Base-by-base conservation (phyloP, 1,140 invertebrate genomes). In the Idris sp. region DNA sequence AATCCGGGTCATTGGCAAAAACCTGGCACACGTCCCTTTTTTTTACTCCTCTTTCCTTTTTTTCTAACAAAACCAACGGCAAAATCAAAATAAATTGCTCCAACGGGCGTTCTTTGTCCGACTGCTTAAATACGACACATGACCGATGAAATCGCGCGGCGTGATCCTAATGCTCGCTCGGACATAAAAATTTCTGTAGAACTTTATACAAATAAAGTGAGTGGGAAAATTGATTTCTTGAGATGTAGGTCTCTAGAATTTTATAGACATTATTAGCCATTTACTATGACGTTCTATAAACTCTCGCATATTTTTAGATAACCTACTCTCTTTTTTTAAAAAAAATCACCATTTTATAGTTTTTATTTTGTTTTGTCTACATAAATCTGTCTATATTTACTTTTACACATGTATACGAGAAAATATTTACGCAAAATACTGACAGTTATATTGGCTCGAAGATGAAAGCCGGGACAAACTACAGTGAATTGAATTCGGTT, bases 1-100 rank as follows among this genome's bases (percentile, higher is more conserved):
- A 78, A 75, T 65, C 58, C 41, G 11, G 22, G 22, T 13, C 19
- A n/a, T 19, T 6, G 10, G 28, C 41, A 62, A 62, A 56, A 56
- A 62, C 13, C 6, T 30, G 15, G 15, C 18, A 15, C n/a, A 35
- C 15, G n/a, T n/a, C n/a, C n/a, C n/a, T n/a, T n/a, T n/a, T n/a
- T n/a, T n/a, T n/a, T n/a, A n/a, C n/a, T n/a, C n/a, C n/a, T n/a
- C n/a, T n/a, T n/a, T n/a, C n/a, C n/a, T n/a, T n/a, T n/a, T n/a
- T 51, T 59, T 69, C 59, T 49, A 43, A 38, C 33, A 25, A 46
- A 62, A 49, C 56, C 2, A 54, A 54, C 26, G 41, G 44, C 28
- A 41, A 53, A 69, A 59, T 69, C 65, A 44, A 69, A 69, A 69
- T 69, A 53, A 69, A 53, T 69, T 58, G 54, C 33, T 1, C 30